Conservation (phyloP, 2,888 invertebrate genomes). For the Papilio protenor region DNA sequence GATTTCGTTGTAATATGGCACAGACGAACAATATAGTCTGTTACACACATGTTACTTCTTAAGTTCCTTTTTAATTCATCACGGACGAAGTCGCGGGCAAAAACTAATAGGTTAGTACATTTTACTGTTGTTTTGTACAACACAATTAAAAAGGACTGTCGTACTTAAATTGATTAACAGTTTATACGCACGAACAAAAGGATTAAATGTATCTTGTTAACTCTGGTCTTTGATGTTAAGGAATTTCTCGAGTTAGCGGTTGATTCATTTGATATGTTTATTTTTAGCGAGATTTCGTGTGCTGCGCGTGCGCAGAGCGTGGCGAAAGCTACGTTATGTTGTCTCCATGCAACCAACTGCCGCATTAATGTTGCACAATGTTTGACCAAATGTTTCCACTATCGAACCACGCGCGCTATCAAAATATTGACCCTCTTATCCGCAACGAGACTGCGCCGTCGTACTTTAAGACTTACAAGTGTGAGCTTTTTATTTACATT, state of each 20-base stretch:
- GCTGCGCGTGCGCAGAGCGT: conserved; percentile 63
- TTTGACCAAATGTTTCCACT: conserved; percentile 80
- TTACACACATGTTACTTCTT: no score
- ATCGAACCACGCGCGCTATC: conserved; percentile 76
- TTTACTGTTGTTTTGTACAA: not conserved
- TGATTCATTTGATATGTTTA: conserved; percentile 74
- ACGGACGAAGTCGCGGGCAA: no score
- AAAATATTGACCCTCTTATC: conserved; percentile 83
- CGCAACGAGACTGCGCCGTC: conserved; percentile 72
- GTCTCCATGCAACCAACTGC: conserved; percentile 62
- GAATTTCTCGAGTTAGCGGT: conserved; percentile 75
- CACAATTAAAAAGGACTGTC: conserved; percentile 7
- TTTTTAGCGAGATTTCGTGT: conserved; percentile 62
- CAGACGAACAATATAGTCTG: no score
- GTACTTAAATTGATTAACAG: conserved; percentile 32
- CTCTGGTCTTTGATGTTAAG: conserved; percentile 72
- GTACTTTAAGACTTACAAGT: conserved; percentile 73
- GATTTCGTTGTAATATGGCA: no score
- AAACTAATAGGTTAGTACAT: not conserved
- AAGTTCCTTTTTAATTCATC: no score
- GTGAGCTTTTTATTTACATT: conserved; percentile 74
- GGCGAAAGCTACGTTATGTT: conserved; percentile 69
- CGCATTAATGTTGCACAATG: conserved; percentile 75
- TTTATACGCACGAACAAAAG: conserved; percentile 24
- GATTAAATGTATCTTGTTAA: conserved; percentile 43